Conservation (phyloP, 2,113 vertebrate genomes). For the Pteronura brasiliensis region DNA sequence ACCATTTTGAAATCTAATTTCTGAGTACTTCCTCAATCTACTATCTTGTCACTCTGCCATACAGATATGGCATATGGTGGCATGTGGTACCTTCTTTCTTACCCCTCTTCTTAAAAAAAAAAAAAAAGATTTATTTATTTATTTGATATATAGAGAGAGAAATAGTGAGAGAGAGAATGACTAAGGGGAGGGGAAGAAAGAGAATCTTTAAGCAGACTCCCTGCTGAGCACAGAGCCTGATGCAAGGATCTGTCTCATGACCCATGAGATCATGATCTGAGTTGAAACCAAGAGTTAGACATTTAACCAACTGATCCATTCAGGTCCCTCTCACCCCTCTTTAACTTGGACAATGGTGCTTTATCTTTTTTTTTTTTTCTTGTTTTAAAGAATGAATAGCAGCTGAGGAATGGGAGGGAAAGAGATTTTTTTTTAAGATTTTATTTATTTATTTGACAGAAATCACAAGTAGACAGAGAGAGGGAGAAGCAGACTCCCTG, state of each 20-base stretch:
- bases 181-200: neutral
- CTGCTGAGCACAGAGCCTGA: neutral
- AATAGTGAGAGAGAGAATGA: neutral
- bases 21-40: neutral
- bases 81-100: neutral
- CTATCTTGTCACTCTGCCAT: neutral
- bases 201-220: neutral
- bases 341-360: neutral
- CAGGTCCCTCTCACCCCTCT: neutral
- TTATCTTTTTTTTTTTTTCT: neutral
- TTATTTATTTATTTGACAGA: too few relatives aligned
- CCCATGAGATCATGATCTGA: neutral
- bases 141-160: neutral
- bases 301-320: neutral
- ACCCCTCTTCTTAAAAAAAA: neutral
- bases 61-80: fast-evolving
- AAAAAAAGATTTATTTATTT: neutral
- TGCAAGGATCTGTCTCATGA: neutral
- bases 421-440: too few relatives aligned
- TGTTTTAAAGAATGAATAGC: too few relatives aligned
- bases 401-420: too few relatives aligned
- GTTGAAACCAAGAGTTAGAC: neutral
- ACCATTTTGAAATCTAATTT: neutral
- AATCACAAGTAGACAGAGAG: too few relatives aligned
- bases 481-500: too few relatives aligned